Evolutionary conservation across 1,140 invertebrate species (phyloP), one percentile per base, ranked within the genome.

Genomic region (Helicoverpa armigera): DNA sequence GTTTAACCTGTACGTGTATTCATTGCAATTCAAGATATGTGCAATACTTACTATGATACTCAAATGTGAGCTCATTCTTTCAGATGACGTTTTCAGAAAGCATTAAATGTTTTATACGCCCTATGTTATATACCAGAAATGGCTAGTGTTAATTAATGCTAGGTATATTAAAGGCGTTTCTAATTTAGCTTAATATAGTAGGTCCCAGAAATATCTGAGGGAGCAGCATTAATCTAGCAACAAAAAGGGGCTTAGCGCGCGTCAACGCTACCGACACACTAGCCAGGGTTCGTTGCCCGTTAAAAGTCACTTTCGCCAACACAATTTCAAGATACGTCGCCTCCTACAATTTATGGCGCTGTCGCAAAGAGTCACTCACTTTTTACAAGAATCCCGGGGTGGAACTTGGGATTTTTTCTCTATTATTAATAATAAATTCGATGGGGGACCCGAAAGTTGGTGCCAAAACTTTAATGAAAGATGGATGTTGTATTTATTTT

Each of bases 241-340:
- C 84, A 84, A 86, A 87, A 85, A 85, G 82, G 61, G 53, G 83
- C 82, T 85, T 87, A 87, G 61, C 79, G 63, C 16, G 70, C 85
- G 83, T 86, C 86, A 84, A 79, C 51, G 79, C 78, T 54, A 50
- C 35, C 73, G 72, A 72, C 60, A 23, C 53, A 54, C 48, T 54
- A 51, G 43, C 50, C 50, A 54, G 78, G 82, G 85, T 86, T 84
- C 83, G 80, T 75, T 78, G 82, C 53, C 83, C 85, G 72, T 63
- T 77, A 73, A 79, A 84, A 83, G 81, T 83, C 83, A 82, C 83
- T 86, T 82, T 83, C 81, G 67, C 74, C 35, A 53, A 82, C 74
- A 80, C 76, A 81, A 84, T 86, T 84, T 84, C 72, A 72, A 84
- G 85, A 84, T 75, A 72, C 80, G 75, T 78, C 69, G 67, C 50